Evolutionary conservation across 2,888 invertebrate species (phyloP).

Genomic region (Eupithecia subfuscata): DNA sequence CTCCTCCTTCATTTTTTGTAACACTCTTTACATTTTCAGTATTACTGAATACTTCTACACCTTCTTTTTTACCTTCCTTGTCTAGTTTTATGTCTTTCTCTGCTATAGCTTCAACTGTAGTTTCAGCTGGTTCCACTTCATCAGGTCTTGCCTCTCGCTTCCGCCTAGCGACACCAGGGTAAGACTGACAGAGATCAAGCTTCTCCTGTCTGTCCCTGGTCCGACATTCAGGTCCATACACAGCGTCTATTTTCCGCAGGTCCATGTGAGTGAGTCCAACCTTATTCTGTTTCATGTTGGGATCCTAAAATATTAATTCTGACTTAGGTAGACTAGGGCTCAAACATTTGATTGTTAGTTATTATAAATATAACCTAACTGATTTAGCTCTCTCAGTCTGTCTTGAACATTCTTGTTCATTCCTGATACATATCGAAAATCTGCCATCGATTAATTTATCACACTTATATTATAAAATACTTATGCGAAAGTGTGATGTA

Average conservation of each 20-base stretch:
- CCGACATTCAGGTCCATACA: conserved; percentile 69
- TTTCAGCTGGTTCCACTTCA: conserved; percentile 2
- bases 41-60: neutral
- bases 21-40: neutral
- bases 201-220: conserved; percentile 68
- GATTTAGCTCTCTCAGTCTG: too few species aligned
- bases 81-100: neutral
- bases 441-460: too few species aligned
- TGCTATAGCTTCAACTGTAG: neutral
- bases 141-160: conserved; percentile 40
- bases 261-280: conserved; percentile 57
- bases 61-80: neutral
- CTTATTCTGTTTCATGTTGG: conserved; percentile 55
- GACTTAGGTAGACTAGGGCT: neutral
- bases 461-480: too few species aligned
- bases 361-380: too few species aligned
- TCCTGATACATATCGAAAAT: too few species aligned
- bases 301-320: conserved; percentile 52
- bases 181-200: conserved; percentile 68
- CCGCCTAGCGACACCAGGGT: conserved; percentile 59
- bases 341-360: too few species aligned
- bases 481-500: too few species aligned
- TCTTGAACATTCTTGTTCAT: too few species aligned
- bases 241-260: conserved; percentile 64
- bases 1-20: neutral